Evolutionary conservation across 2,797 vertebrate species (phyloP).

Genomic region (Anolis apletophallus): DNA sequence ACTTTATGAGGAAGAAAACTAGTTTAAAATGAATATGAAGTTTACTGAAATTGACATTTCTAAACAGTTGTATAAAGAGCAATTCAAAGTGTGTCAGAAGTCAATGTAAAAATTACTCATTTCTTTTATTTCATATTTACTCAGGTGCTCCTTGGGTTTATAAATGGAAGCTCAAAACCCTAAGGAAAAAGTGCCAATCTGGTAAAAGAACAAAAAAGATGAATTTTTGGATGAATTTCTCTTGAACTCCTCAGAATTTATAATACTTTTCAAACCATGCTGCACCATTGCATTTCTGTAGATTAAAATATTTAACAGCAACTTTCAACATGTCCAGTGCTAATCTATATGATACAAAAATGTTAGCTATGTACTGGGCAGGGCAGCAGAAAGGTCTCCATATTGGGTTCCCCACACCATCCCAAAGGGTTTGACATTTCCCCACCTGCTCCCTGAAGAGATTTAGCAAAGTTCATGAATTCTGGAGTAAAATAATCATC

Average conservation of each 20-base stretch:
- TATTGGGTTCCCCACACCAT: not conserved
- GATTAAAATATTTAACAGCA: not conserved
- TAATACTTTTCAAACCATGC: not conserved
- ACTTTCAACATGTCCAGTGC: not conserved
- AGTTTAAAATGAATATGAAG: constrained; percentile 20
- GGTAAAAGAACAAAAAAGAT: not conserved
- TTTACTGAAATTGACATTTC: constrained; percentile 26
- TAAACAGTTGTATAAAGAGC: constrained; percentile 44
- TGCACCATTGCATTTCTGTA: not conserved
- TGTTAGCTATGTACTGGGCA: not conserved
- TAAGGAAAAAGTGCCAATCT: not conserved
- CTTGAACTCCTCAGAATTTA: not conserved
- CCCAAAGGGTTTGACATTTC: not conserved
- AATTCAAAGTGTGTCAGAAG: not conserved
- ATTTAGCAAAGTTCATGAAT: not conserved
- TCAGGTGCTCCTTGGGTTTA: not conserved
- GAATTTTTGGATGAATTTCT: not conserved
- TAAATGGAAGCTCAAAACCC: not conserved
- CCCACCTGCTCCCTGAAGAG: not conserved
- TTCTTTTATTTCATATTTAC: not conserved
- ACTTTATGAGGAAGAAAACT: constrained; percentile 44
- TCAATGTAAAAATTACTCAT: not conserved
- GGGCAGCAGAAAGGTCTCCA: not conserved
- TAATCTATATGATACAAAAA: not conserved
- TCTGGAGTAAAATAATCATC: not conserved